phyloP scores from a whole-genome alignment of 2,113 vertebrate genomes.

The Takifugu flavidus region DNA sequence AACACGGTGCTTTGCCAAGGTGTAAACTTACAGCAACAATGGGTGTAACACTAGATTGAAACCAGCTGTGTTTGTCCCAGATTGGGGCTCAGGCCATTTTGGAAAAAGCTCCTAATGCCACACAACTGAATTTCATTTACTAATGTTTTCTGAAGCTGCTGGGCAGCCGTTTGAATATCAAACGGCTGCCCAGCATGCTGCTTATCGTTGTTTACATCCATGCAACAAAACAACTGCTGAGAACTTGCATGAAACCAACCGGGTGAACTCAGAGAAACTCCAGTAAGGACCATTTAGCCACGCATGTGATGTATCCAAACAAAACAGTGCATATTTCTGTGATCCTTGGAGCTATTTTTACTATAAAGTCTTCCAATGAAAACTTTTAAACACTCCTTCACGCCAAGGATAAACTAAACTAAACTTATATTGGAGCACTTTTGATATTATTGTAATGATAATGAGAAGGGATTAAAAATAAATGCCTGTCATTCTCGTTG shows the following conservation, averaged over 20 bases:
- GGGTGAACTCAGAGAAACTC: too few relatives aligned
- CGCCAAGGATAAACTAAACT: too few relatives aligned
- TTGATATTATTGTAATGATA: too few relatives aligned
- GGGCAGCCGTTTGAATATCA: too few relatives aligned
- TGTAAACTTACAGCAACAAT: slow-evolving; percentile 31
- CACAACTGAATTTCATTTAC: slow-evolving; percentile 6
- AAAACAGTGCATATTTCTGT: neutral
- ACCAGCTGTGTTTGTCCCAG: slow-evolving; percentile 9
- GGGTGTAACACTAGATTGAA: slow-evolving; percentile 23
- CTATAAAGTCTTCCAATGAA: too few relatives aligned
- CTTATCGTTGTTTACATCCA: neutral
- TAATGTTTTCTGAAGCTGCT: too few relatives aligned
- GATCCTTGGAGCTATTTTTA: neutral
- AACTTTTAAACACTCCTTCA: too few relatives aligned
- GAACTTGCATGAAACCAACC: too few relatives aligned
- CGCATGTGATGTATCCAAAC: neutral
- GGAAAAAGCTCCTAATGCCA: neutral
- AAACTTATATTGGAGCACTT: too few relatives aligned
- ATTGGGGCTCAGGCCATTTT: slow-evolving; percentile 16
- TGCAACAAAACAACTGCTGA: neutral
- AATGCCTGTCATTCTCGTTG: too few relatives aligned
- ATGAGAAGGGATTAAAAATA: too few relatives aligned
- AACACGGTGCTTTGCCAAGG: slow-evolving; percentile 4
- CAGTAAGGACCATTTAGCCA: neutral
- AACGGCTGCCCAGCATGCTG: neutral